phyloP scores from a whole-genome alignment of 2,888 invertebrate species.

The Polylopha cassiicola region DNA sequence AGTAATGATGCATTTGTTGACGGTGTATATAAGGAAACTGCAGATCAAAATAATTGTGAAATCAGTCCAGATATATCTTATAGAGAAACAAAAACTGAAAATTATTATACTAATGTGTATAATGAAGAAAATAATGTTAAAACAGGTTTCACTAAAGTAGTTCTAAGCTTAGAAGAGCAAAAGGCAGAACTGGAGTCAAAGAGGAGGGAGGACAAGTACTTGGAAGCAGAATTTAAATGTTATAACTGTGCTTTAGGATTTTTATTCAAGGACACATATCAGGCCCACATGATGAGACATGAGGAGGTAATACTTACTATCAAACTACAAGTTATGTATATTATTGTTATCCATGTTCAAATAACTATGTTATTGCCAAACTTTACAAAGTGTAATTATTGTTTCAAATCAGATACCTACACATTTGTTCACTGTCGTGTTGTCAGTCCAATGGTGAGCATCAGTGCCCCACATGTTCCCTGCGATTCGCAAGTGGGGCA shows the following conservation, averaged over 20 bases:
- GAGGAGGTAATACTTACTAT: constrained; percentile 50
- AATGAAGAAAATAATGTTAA: constrained; percentile 26
- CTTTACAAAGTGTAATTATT: constrained; percentile 1
- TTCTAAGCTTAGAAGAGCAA: constrained; percentile 55
- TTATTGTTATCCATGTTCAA: not conserved
- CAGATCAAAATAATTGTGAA: constrained; percentile 15
- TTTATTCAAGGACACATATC: constrained; percentile 64
- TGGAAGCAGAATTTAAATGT: constrained; percentile 62
- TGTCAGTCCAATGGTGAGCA: constrained; percentile 65
- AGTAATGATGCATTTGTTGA: constrained; percentile 10
- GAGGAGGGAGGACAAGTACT: constrained; percentile 57
- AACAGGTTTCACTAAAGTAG: constrained; percentile 43
- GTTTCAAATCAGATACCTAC: not conserved
- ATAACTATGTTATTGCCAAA: not conserved
- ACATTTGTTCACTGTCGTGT: not conserved
- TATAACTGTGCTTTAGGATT: constrained; percentile 59
- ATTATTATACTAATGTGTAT: too few relatives aligned
- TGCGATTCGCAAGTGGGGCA: constrained; percentile 53
- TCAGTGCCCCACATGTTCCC: constrained; percentile 47
- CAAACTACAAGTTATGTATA: not conserved
- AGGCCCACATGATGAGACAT: constrained; percentile 70
- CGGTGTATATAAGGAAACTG: constrained; percentile 20
- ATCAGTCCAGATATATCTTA: too few relatives aligned
- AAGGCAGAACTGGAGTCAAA: constrained; percentile 52
- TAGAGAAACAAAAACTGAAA: not conserved